Conservation (phyloP, 1,140 invertebrate genomes). For the Sinonovacula constricta region DNA sequence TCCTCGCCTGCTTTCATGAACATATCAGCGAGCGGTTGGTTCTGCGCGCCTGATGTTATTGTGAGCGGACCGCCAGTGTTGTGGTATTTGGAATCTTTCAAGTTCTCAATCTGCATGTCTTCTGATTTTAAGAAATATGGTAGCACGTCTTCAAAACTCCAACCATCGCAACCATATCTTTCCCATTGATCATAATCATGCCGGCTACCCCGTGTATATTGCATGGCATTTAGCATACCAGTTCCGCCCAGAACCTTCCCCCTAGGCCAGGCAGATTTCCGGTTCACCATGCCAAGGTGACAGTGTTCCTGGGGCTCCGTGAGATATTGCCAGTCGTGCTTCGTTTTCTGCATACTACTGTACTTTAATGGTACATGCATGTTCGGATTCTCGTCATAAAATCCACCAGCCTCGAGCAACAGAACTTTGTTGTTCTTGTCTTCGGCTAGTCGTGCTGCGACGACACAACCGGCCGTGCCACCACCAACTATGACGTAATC, state of each 20-base stretch:
- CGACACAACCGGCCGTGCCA: too few species aligned
- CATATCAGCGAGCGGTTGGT: too few species aligned
- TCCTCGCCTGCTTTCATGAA: too few species aligned
- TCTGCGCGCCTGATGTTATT: too few species aligned
- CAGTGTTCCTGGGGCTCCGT: constrained; percentile 89
- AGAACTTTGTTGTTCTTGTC: constrained; percentile 84
- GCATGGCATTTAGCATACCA: constrained; percentile 96
- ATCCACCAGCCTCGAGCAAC: too few species aligned
- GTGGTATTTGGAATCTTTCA: too few species aligned
- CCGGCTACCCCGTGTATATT: too few species aligned
- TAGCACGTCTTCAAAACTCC: constrained; percentile 90
- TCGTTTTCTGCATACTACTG: constrained; percentile 32
- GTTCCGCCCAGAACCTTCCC: constrained; percentile 85
- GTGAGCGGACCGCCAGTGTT: too few species aligned
- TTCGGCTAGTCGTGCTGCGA: constrained; percentile 91
- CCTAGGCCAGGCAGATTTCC: constrained; percentile 76
- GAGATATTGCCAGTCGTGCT: constrained; percentile 93
- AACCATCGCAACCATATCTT: constrained; percentile 90
- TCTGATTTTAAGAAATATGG: too few species aligned
- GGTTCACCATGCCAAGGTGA: constrained; percentile 85
- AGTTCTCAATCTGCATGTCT: too few species aligned
- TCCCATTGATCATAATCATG: constrained; percentile 98
- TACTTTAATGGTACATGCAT: constrained; percentile 57
- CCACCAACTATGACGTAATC: constrained; percentile 77
- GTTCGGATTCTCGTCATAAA: constrained; percentile 93